Evolutionary conservation across 2,797 vertebrate species (phyloP).

Genomic region (Thalassophryne amazonica): DNA sequence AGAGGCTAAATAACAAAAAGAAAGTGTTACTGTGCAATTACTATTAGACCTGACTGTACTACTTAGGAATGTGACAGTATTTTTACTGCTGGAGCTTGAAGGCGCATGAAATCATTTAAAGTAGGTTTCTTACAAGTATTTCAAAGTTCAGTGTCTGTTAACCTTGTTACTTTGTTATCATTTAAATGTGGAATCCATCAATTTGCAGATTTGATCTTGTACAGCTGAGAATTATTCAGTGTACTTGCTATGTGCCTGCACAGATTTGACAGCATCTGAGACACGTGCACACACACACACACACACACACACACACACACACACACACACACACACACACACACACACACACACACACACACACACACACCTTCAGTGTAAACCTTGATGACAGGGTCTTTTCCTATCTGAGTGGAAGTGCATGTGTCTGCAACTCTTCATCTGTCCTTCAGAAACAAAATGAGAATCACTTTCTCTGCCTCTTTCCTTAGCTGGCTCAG

Average conservation of each 20-base stretch:
- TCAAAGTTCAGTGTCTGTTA: background rate
- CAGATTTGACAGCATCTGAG: slow-evolving; percentile 37
- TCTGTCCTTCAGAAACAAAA: slow-evolving; percentile 60
- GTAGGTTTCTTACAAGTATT: background rate
- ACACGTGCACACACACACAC: background rate
- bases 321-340: background rate
- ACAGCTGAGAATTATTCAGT: slow-evolving; percentile 57
- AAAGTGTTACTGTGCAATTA: too few species aligned
- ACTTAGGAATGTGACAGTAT: background rate
- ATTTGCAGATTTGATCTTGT: slow-evolving; percentile 38
- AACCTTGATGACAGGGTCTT: slow-evolving; percentile 68
- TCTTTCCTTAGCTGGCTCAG: background rate
- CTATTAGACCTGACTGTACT: too few species aligned
- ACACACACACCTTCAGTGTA: slow-evolving; percentile 22
- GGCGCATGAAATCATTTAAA: background rate
- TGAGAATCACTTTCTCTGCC: slow-evolving; percentile 30
- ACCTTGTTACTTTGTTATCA: slow-evolving; percentile 9
- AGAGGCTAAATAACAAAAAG: too few species aligned
- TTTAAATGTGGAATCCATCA: slow-evolving; percentile 40
- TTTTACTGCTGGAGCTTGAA: too few species aligned
- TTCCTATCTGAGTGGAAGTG: slow-evolving; percentile 71
- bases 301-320: background rate
- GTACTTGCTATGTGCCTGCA: slow-evolving; percentile 39
- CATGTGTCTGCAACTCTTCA: slow-evolving; percentile 62
- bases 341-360: background rate